Conservation (phyloP, 1,140 invertebrate species). For the Oryzaephilus surinamensis region DNA sequence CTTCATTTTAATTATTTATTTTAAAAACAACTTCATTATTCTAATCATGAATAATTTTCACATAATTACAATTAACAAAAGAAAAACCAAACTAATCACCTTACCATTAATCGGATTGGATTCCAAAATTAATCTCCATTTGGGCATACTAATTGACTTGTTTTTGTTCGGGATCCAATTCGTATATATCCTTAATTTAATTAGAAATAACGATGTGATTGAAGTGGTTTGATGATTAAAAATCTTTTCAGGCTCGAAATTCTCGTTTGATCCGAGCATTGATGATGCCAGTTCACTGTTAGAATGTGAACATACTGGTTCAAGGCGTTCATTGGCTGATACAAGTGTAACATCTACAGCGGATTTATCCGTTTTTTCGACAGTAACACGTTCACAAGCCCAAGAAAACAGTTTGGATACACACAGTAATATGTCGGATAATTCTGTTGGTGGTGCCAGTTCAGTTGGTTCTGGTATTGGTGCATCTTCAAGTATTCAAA, state of each 20-base stretch:
- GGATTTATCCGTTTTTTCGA: constrained; percentile 68
- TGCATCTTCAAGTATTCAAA: constrained; percentile 27
- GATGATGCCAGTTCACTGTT: constrained; percentile 54
- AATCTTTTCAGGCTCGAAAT: constrained; percentile 51
- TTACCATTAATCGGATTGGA: no score
- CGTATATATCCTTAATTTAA: no score
- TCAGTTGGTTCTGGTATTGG: constrained; percentile 43
- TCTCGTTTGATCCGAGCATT: constrained; percentile 55
- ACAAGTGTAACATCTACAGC: constrained; percentile 75
- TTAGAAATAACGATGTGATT: no score
- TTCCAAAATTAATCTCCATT: no score
- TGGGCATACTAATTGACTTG: no score
- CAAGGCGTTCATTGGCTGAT: constrained; percentile 64
- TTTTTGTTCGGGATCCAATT: no score
- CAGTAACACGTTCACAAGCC: constrained; percentile 57
- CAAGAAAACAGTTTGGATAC: constrained; percentile 63
- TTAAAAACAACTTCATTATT: no score
- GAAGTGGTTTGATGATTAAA: no score
- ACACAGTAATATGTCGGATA: constrained; percentile 60
- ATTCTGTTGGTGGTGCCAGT: constrained; percentile 48
- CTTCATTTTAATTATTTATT: no score
- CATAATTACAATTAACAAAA: no score
- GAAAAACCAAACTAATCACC: no score
- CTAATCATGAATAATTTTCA: no score
- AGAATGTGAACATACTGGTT: constrained; percentile 47